A percentile compares a stretch with the other conserved stretches of the same genome.
Conservation (phyloP, 2,113 vertebrate genomes). For the Bombycilla garrulus region DNA sequence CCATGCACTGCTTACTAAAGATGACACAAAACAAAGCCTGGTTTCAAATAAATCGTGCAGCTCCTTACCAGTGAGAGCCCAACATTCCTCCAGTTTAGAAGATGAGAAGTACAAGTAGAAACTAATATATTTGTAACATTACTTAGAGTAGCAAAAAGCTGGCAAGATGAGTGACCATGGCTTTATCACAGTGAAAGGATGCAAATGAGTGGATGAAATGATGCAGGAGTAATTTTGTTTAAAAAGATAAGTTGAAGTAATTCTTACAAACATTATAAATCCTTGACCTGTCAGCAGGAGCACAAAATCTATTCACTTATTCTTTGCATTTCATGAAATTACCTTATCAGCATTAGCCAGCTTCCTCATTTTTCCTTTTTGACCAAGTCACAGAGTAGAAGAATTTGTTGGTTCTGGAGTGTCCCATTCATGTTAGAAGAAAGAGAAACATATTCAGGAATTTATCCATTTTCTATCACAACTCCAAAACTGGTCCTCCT, state of each 20-base stretch:
- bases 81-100: not conserved
- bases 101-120: not conserved
- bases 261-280: not conserved
- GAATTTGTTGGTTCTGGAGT: not conserved
- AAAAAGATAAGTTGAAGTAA: not conserved
- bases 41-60: not conserved
- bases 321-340: not conserved
- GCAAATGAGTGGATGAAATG: not conserved
- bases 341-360: not conserved
- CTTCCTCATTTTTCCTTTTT: not conserved
- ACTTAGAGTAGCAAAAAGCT: not conserved
- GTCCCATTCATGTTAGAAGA: not conserved
- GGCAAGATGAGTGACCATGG: not conserved
- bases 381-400: not conserved
- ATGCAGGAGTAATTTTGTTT: not conserved
- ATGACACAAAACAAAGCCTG: not conserved
- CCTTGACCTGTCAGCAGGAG: not conserved
- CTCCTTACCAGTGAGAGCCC: not conserved
- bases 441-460: not conserved
- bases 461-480: slow-evolving; percentile 54
- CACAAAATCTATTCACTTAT: not conserved
- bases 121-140: not conserved
- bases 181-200: not conserved
- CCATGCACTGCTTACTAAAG: not conserved
- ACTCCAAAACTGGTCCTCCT: slow-evolving; percentile 59